Base-by-base conservation (phyloP, 2,888 invertebrate genomes). In the Eretmocerus hayati region DNA sequence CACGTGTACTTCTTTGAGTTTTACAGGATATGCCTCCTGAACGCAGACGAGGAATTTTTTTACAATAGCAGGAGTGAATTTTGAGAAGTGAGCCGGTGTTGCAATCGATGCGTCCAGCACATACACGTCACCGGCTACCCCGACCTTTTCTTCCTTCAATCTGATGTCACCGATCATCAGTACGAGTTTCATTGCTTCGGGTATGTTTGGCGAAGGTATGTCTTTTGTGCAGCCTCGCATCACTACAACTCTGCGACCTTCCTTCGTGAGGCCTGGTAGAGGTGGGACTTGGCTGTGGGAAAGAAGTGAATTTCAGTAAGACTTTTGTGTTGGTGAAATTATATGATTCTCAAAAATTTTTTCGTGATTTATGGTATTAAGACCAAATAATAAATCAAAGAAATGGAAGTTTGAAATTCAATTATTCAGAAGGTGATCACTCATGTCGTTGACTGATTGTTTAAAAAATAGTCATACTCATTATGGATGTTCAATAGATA, bases 31-130 rank as follows among this genome's bases (percentile, higher is more conserved):
- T 4, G 89, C 90, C 74, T 90, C 90, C 79, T 86, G 74, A 16
- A 89, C 87, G 69, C 87, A 87, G 53, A 88, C 84, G 61, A 90
- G 76, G 74, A 90, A 89, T 72, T 90, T 90, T 75, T 88, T 90
- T 44, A 89, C 84, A 42, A 87, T 72, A 1, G 84, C 76, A 0
- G 90, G 90, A 0, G 89, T 87, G 69, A 90, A 85, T 73, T 89
- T 90, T 56, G 89, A 82, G 67, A 90, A 89, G 68, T 90, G 88
- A 1, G 81, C 76, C 0, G 89, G 82, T 0, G 87, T 86, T 2
- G 87, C 87, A 23, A 86, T 84, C 21, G 81, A 77, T 0, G 89
- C 90, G 61, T 90, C 90, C 40, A 90, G 70, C 50, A 90, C 78
- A 66, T 88, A 89, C 13, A 90, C 81, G 63, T 90, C 90, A 1